Conservation (phyloP, 37 sponge, comb jelly and placozoan species). For the Halichondria panicea region DNA sequence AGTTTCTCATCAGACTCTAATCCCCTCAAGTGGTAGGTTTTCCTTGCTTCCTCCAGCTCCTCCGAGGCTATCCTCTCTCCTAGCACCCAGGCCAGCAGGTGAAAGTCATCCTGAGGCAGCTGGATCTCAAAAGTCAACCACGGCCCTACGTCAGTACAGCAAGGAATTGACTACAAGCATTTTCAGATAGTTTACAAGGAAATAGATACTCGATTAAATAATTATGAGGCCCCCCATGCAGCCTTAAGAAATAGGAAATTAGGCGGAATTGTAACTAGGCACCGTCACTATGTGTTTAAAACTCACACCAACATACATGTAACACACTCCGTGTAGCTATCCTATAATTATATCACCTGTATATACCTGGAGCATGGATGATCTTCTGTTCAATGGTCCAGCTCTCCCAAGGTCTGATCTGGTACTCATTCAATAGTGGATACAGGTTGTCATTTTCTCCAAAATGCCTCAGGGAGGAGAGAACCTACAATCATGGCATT, state of each 20-base stretch:
- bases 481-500: conserved; percentile 30
- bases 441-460: conserved; percentile 77
- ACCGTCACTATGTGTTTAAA: too few relatives aligned
- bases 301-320: not conserved
- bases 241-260: too few relatives aligned
- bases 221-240: too few relatives aligned
- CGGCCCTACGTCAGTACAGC: conserved; percentile 42
- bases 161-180: not conserved
- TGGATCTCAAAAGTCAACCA: conserved; percentile 94
- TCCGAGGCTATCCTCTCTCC: conserved; percentile 36
- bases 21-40: conserved; percentile 65
- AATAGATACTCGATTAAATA: too few relatives aligned
- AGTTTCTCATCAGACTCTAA: conserved; percentile 52
- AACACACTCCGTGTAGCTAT: too few relatives aligned
- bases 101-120: conserved; percentile 89
- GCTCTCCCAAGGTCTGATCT: conserved; percentile 75
- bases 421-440: conserved; percentile 58
- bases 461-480: conserved; percentile 58
- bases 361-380: conserved; percentile 81
- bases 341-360: not conserved
- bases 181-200: not conserved
- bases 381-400: conserved; percentile 80
- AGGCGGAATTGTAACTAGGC: too few relatives aligned
- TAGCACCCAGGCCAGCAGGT: conserved; percentile 84
- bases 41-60: conserved; percentile 10